These are phyloP conservation scores for Anabas testudineus DNA, from an alignment of 2,797 vertebrate genomes.

Conservation along the genomic window DNA sequence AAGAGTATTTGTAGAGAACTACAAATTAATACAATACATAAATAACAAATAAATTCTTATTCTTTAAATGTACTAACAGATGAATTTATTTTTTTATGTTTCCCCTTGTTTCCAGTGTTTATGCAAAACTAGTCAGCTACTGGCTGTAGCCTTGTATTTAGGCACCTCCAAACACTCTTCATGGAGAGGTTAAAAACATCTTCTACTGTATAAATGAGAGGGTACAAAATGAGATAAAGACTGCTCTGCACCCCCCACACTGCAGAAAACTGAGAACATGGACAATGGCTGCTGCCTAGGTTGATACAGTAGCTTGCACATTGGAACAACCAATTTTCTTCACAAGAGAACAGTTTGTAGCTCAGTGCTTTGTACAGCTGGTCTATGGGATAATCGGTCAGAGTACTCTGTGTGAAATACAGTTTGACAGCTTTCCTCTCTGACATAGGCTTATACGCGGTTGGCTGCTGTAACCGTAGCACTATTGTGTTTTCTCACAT, in stretches of 20 bases:
- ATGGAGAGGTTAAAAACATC: slow-evolving; percentile 7
- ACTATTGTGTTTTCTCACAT: slow-evolving; percentile 63
- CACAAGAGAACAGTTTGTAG: slow-evolving; percentile 71
- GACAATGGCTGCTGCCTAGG: slow-evolving; percentile 63
- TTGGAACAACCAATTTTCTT: slow-evolving; percentile 68
- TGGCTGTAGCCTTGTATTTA: slow-evolving; percentile 16
- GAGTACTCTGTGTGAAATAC: slow-evolving; percentile 80
- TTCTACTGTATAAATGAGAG: slow-evolving; percentile 26
- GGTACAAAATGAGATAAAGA: slow-evolving; percentile 42
- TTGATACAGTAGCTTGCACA: slow-evolving; percentile 67
- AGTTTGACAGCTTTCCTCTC: slow-evolving; percentile 81
- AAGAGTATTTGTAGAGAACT: no score
- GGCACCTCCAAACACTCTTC: slow-evolving; percentile 8
- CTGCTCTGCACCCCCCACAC: slow-evolving; percentile 15
- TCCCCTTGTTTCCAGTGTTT: not conserved
- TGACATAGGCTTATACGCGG: slow-evolving; percentile 68
- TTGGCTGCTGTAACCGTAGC: slow-evolving; percentile 61
- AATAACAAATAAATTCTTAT: no score
- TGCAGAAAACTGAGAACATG: slow-evolving; percentile 25
- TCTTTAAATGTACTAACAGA: no score
- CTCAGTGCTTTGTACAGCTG: slow-evolving; percentile 67
- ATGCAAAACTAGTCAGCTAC: slow-evolving; percentile 7
- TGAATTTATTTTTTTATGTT: no score
- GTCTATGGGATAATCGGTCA: slow-evolving; percentile 80
- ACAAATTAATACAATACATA: no score